Percentiles rank a stretch among this genome's conserved stretches.
Conservation (phyloP, 1,140 invertebrate genomes). For the Drosophila triauraria region DNA sequence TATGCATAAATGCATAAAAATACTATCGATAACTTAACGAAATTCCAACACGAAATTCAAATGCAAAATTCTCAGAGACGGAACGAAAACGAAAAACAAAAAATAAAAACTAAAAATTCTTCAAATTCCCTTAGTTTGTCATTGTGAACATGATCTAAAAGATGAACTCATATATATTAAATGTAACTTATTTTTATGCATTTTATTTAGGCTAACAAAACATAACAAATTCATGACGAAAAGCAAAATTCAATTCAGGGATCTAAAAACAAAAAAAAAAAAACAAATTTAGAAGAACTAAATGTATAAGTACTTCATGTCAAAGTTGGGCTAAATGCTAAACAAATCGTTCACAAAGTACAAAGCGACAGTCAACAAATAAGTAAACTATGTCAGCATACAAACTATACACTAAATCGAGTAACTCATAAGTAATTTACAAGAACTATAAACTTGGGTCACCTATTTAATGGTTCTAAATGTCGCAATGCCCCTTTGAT, state of each 20-base stretch:
- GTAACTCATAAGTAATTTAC: slow-evolving; percentile 57
- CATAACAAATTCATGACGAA: slow-evolving; percentile 68
- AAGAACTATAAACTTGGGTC: slow-evolving; percentile 28
- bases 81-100: slow-evolving; percentile 29
- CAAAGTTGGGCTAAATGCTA: slow-evolving; percentile 61
- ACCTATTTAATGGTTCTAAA: slow-evolving; percentile 36
- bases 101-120: slow-evolving; percentile 43
- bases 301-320: slow-evolving; percentile 53
- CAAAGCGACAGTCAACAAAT: slow-evolving; percentile 67
- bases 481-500: slow-evolving; percentile 37
- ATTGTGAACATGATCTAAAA: slow-evolving; percentile 79
- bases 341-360: slow-evolving; percentile 76
- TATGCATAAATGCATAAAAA: slow-evolving; percentile 81
- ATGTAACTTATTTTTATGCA: slow-evolving; percentile 79
- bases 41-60: slow-evolving; percentile 49
- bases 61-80: slow-evolving; percentile 53
- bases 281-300: slow-evolving; percentile 34
- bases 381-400: slow-evolving; percentile 59
- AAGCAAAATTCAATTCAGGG: slow-evolving; percentile 84
- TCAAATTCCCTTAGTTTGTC: slow-evolving; percentile 64
- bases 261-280: slow-evolving; percentile 64
- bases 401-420: slow-evolving; percentile 55
- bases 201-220: slow-evolving; percentile 81
- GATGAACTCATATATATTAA: slow-evolving; percentile 71
- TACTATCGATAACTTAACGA: slow-evolving; percentile 64